phyloP scores from a whole-genome alignment of 2,797 vertebrate species.

The Buceros bicornis region DNA sequence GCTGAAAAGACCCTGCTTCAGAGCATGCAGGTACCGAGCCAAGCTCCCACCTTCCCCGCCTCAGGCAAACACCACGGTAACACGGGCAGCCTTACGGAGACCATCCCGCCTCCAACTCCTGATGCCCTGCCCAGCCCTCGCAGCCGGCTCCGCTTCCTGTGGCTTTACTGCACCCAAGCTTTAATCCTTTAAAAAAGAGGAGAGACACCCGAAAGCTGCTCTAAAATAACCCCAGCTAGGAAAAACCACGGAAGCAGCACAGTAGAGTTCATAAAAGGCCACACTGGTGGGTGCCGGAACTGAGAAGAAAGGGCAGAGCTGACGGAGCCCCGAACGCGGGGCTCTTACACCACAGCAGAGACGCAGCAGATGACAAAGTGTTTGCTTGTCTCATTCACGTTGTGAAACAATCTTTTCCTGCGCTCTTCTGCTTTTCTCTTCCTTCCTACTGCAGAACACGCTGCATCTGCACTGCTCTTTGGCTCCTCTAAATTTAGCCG shows the following conservation, averaged over 20 bases:
- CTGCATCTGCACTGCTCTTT: background rate
- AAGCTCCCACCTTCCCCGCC: background rate
- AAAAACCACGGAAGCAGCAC: background rate
- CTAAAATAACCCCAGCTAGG: background rate
- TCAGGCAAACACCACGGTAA: background rate
- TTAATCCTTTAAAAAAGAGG: background rate
- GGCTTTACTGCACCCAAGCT: background rate
- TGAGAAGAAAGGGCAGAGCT: background rate
- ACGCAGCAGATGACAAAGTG: background rate
- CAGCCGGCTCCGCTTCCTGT: background rate
- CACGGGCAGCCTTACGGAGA: background rate
- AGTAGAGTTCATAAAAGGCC: background rate
- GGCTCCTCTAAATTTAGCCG: slow-evolving; percentile 12
- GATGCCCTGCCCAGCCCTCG: background rate
- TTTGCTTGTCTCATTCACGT: background rate
- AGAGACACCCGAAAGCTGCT: background rate
- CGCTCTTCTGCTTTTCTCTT: background rate
- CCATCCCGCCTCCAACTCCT: background rate
- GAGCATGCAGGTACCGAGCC: background rate
- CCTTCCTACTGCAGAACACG: background rate
- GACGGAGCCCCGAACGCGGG: background rate
- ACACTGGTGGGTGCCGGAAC: background rate
- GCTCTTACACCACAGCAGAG: background rate
- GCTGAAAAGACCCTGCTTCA: background rate
- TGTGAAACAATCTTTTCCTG: background rate